Evolutionary conservation across 2,113 vertebrate genomes (phyloP).

Genomic region (Delphinapterus leucas): DNA sequence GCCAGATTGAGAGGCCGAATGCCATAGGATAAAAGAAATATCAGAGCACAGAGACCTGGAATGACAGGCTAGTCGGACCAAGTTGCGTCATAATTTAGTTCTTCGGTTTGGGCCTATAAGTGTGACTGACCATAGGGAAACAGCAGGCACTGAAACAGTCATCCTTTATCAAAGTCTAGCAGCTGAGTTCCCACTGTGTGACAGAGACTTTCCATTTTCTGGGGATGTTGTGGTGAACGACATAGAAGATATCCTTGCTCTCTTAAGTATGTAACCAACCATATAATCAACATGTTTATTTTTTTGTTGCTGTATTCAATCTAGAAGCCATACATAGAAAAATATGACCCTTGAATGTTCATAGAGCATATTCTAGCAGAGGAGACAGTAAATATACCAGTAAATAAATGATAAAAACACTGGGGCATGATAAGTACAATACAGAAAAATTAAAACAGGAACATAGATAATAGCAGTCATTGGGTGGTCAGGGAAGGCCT

Average conservation of each 20-base stretch:
- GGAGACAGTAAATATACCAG: not conserved
- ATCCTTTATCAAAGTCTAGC: not conserved
- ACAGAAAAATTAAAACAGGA: not conserved
- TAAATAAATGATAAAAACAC: not conserved
- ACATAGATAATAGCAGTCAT: not conserved
- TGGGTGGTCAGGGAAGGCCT: not conserved
- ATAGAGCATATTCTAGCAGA: not conserved
- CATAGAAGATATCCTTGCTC: not conserved
- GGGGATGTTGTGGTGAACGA: not conserved
- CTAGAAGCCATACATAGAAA: not conserved
- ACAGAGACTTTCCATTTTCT: not conserved
- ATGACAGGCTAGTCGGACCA: not conserved
- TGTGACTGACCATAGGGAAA: not conserved
- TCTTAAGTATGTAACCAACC: not conserved
- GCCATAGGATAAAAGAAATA: not conserved
- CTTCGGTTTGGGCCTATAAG: not conserved
- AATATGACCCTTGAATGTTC: not conserved
- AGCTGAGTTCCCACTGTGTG: not conserved
- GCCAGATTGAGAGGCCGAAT: not conserved
- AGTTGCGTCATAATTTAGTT: not conserved
- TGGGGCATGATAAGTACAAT: not conserved
- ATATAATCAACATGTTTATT: not conserved
- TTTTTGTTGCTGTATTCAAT: not conserved
- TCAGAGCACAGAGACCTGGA: not conserved
- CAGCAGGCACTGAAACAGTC: not conserved